Evolutionary conservation across 92 coral and sea anemone species (phyloP).

Genomic region (Siderastrea siderea): DNA sequence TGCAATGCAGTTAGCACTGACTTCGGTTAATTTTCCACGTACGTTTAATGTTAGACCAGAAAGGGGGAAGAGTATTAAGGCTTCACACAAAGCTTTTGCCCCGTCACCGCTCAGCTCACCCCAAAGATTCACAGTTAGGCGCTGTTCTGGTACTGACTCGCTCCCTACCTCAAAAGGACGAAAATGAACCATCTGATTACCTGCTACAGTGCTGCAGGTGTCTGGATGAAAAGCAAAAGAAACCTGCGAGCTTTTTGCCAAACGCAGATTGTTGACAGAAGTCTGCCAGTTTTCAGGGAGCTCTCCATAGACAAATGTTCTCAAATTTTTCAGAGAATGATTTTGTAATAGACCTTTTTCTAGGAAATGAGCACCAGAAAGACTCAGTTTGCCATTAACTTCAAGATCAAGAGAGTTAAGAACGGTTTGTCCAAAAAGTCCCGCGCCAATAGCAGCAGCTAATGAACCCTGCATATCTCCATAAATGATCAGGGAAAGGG

Average conservation of each 20-base stretch:
- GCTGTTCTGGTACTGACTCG: not conserved
- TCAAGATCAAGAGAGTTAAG: not conserved
- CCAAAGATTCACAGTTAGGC: not conserved
- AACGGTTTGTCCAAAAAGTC: not conserved
- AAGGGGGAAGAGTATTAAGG: not conserved
- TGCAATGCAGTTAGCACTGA: not conserved
- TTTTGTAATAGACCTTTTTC: not conserved
- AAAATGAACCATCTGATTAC: not conserved
- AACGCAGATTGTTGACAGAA: not conserved
- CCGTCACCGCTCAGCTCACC: conserved; percentile 2
- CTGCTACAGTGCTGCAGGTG: not conserved
- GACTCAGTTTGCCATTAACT: not conserved
- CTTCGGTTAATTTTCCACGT: not conserved
- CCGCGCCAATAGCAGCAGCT: not conserved
- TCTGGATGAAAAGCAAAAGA: not conserved
- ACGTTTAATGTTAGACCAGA: not conserved
- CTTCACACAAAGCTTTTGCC: not conserved
- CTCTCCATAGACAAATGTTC: not conserved
- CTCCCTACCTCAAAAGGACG: not conserved
- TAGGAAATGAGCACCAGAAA: not conserved
- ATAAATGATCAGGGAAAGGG: not conserved
- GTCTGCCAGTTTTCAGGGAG: not conserved
- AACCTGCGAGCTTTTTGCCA: not conserved
- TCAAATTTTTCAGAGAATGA: not conserved
- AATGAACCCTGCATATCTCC: not conserved